Base-by-base conservation (phyloP, 2,797 vertebrate genomes). In the Setipinna tenuifilis region DNA sequence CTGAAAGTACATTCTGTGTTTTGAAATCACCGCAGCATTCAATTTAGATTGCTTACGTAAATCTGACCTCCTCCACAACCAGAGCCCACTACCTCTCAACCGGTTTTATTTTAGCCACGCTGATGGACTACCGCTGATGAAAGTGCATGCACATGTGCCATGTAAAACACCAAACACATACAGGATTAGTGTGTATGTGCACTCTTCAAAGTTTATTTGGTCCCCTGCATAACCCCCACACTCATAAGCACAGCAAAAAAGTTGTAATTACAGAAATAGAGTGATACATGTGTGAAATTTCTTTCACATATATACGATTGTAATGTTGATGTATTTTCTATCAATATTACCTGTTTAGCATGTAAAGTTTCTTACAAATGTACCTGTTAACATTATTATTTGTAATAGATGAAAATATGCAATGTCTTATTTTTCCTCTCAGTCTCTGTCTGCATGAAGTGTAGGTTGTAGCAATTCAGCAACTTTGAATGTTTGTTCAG, bases 21-120 rank as follows among this genome's bases (percentile, higher is more conserved):
- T 85, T 86, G 82, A 86, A 85, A 87, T 87, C 81, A 88, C 17
- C 62, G 88, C 87, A 89, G 81, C 82, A 86, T 82, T 41, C 2
- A 3, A 87, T 84, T 85, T 92, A 75, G 80, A 86, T 54, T 87
- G 46, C 83, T 48, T 84, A 57, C 68, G 48, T 85, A 41, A 86
- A 86, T 58, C 71, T 78, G 71, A 78, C 71, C 71, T 78, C 68
- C 68, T 75, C 71, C 71, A 78, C 71, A 44, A 78, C 71, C 71
- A 78, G 71, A 17, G 23, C 35, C 71, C 35, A 84, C 81, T 41
- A 44, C 1, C 16, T 82, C 57, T 84, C 57, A 87, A 44, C 50
- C 28, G 57, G 82, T 61, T 86, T 86, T 59, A 54, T 23, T 57
- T 80, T 86, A 31, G 75, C 81, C 65, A 23, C 46, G 48, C 68